Evolutionary conservation across 2,888 invertebrate genomes (phyloP).

Genomic region (Craniophora ligustri): DNA sequence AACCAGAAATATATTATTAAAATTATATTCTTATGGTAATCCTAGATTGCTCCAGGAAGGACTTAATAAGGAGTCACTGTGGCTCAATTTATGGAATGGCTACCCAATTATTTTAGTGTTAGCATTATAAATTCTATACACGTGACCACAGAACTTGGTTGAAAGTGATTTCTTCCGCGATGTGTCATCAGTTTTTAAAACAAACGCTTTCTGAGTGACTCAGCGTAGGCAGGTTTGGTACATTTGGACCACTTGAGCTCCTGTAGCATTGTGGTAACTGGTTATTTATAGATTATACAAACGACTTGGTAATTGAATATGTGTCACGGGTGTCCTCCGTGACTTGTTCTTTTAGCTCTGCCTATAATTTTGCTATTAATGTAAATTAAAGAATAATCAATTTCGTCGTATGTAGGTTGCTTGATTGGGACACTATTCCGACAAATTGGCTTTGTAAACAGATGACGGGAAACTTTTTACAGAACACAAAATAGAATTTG

Average conservation of each 20-base stretch:
- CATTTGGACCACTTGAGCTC: conserved; percentile 57
- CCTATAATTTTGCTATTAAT: no score
- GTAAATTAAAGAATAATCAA: no score
- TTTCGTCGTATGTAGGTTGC: no score
- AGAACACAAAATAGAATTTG: no score
- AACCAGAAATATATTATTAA: no score
- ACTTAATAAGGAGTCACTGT: no score
- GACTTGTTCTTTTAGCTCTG: conserved; percentile 17
- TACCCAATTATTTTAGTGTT: conserved; percentile 3
- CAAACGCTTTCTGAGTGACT: conserved; percentile 61
- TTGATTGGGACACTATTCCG: no score
- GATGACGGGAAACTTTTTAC: no score
- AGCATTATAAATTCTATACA: conserved; percentile 38
- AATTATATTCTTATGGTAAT: no score
- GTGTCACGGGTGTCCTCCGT: conserved; percentile 41
- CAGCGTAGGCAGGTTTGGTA: conserved; percentile 55
- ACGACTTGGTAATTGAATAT: conserved; percentile 33
- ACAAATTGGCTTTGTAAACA: no score
- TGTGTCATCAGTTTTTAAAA: conserved; percentile 59
- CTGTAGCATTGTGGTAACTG: conserved; percentile 42
- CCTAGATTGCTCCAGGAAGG: no score
- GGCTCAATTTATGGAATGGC: neutral
- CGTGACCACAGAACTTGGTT: conserved; percentile 39
- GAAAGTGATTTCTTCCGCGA: conserved; percentile 64
- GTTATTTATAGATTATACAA: conserved; percentile 48